phyloP scores from a whole-genome alignment of 2,888 invertebrate genomes.

The Trichacis sp. region DNA sequence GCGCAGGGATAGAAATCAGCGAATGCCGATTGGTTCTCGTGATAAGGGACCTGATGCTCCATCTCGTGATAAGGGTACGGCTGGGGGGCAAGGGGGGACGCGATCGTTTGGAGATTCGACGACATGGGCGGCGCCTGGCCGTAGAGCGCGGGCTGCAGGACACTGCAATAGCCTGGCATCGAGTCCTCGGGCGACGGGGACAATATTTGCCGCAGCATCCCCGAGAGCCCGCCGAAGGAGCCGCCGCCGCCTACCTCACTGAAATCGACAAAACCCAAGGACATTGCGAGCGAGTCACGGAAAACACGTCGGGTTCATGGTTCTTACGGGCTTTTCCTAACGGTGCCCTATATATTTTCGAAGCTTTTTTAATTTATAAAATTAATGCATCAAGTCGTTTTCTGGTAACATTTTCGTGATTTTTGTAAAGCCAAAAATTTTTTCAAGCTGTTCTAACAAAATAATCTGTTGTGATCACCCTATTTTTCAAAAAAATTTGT shows the following conservation, averaged over 20 bases:
- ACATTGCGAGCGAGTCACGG: constrained; percentile 55
- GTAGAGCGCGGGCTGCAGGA: constrained; percentile 56
- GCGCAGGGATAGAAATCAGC: constrained; percentile 59
- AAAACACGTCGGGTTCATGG: constrained; percentile 11
- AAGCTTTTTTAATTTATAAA: constrained; percentile 40
- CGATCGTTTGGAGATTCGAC: constrained; percentile 53
- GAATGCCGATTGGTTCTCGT: constrained; percentile 55
- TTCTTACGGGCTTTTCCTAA: constrained; percentile 11
- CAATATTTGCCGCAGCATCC: constrained; percentile 67
- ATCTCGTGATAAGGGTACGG: constrained; percentile 27
- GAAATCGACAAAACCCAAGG: constrained; percentile 63
- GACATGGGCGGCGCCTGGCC: constrained; percentile 56
- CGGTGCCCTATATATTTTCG: neutral
- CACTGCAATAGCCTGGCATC: constrained; percentile 49
- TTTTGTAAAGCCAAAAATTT: no score
- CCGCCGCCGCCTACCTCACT: constrained; percentile 63
- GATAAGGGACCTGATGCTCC: constrained; percentile 44
- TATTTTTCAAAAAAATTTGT: no score
- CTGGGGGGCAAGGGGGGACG: constrained; percentile 20
- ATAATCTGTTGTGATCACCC: no score
- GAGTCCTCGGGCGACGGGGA: constrained; percentile 63
- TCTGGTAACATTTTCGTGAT: no score
- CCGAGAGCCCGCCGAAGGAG: constrained; percentile 66
- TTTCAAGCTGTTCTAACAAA: no score
- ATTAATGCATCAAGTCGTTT: no score